Conservation (phyloP, 2,888 invertebrate genomes). For the Mayetiola destructor region DNA sequence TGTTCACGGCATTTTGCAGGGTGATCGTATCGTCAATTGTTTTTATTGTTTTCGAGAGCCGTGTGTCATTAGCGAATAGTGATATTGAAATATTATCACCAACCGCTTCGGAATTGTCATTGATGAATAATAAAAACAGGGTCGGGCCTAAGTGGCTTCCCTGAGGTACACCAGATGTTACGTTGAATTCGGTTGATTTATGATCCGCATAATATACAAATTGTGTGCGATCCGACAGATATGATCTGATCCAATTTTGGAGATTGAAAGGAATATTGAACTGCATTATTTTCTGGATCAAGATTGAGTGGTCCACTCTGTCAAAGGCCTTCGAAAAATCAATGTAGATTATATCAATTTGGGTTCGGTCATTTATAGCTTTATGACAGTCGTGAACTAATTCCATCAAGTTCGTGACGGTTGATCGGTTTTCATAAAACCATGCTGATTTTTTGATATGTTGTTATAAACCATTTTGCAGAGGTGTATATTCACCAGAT, state of each 20-base stretch:
- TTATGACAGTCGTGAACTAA: not conserved
- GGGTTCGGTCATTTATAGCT: not conserved
- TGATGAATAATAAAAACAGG: not conserved
- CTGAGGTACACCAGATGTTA: not conserved
- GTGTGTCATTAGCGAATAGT: not conserved
- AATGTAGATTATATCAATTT: no score
- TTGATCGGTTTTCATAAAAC: not conserved
- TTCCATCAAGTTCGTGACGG: not conserved
- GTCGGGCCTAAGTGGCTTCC: not conserved
- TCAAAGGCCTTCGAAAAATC: not conserved
- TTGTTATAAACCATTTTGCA: not conserved
- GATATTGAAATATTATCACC: not conserved
- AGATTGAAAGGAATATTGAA: not conserved
- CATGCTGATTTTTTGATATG: not conserved
- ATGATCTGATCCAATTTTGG: not conserved
- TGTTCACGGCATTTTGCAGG: not conserved
- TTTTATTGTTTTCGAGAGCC: not conserved
- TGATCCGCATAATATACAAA: not conserved
- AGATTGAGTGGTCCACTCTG: not conserved
- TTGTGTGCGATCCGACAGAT: not conserved
- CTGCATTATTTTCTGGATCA: not conserved
- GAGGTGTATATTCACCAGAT: not conserved
- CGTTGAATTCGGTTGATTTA: not conserved
- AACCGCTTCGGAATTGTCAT: not conserved
- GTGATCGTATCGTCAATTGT: not conserved